Evolutionary conservation across 1,140 invertebrate genomes (phyloP).

Genomic region (Megalopta genalis): DNA sequence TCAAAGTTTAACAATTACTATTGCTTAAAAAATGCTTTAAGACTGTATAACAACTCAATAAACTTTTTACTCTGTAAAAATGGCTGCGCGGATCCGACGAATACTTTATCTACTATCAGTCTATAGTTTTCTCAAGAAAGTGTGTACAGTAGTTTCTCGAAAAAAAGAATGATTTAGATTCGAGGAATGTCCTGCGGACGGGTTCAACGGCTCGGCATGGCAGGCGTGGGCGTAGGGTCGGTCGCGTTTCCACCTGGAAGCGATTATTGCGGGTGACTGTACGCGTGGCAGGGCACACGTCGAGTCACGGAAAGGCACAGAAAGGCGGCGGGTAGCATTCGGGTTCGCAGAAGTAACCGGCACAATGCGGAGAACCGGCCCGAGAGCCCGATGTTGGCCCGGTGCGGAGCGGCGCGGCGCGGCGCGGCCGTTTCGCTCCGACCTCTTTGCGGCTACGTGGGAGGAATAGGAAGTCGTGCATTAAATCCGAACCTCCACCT

Average conservation of each 20-base stretch:
- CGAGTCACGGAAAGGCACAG: slow-evolving; percentile 46
- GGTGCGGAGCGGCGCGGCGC: no score
- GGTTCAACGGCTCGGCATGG: neutral
- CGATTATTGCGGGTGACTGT: neutral
- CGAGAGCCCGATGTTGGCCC: neutral
- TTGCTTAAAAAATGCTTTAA: no score
- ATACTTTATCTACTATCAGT: no score
- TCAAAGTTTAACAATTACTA: no score
- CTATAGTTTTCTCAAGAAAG: no score
- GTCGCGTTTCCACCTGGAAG: neutral
- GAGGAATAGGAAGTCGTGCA: slow-evolving; percentile 72
- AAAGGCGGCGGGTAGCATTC: slow-evolving; percentile 11
- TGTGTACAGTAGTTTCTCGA: no score
- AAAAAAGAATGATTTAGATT: no score
- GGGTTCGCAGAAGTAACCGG: neutral
- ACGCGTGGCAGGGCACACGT: slow-evolving; percentile 31
- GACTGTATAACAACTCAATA: no score
- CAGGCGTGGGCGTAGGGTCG: no score
- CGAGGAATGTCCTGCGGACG: no score
- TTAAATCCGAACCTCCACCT: slow-evolving; percentile 69
- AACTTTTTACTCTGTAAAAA: no score
- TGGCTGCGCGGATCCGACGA: no score
- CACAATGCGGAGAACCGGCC: slow-evolving; percentile 5
- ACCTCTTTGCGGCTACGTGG: slow-evolving; percentile 69
- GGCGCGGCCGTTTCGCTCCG: slow-evolving; percentile 25